Percentiles rank a stretch among this genome's conserved stretches.
These are phyloP conservation scores for Actinostola sp. DNA, from an alignment of 92 coral and sea anemone species.

Conservation along the genomic window DNA sequence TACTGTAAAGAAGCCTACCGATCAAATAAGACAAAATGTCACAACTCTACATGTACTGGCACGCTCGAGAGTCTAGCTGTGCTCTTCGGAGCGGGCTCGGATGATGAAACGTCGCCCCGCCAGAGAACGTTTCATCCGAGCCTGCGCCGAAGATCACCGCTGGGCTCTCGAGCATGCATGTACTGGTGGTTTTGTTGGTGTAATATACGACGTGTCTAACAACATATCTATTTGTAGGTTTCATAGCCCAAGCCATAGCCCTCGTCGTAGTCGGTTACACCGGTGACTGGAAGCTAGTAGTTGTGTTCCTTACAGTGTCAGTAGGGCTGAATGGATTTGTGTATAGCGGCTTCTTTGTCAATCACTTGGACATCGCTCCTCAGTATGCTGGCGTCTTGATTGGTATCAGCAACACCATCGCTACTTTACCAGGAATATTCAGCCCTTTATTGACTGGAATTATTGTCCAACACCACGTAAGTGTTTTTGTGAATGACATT, in stretches of 20 bases:
- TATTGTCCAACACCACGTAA: slow-evolving; percentile 81
- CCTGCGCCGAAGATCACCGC: too few species aligned
- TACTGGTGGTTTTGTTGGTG: background rate
- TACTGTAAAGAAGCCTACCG: too few species aligned
- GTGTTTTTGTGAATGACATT: too few species aligned
- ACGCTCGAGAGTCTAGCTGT: too few species aligned
- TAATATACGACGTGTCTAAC: background rate
- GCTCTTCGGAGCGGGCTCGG: too few species aligned
- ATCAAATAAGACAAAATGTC: too few species aligned
- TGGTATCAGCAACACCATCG: slow-evolving; percentile 87
- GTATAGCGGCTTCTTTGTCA: slow-evolving; percentile 96
- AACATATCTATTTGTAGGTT: slow-evolving; percentile 57
- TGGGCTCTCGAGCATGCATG: too few species aligned
- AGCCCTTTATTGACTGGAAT: slow-evolving; percentile 92
- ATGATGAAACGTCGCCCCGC: too few species aligned
- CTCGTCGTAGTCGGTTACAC: slow-evolving; percentile 85
- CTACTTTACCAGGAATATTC: slow-evolving; percentile 89
- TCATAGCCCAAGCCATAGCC: slow-evolving; percentile 75
- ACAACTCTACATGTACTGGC: too few species aligned
- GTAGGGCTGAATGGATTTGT: slow-evolving; percentile 94
- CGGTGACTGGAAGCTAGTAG: slow-evolving; percentile 68
- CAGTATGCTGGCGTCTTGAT: slow-evolving; percentile 86
- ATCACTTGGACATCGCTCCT: slow-evolving; percentile 94
- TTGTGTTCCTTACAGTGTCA: slow-evolving; percentile 77
- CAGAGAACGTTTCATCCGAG: too few species aligned